Evolutionary conservation across 2,113 vertebrate species (phyloP).

Genomic region (Hypomesus transpacificus): DNA sequence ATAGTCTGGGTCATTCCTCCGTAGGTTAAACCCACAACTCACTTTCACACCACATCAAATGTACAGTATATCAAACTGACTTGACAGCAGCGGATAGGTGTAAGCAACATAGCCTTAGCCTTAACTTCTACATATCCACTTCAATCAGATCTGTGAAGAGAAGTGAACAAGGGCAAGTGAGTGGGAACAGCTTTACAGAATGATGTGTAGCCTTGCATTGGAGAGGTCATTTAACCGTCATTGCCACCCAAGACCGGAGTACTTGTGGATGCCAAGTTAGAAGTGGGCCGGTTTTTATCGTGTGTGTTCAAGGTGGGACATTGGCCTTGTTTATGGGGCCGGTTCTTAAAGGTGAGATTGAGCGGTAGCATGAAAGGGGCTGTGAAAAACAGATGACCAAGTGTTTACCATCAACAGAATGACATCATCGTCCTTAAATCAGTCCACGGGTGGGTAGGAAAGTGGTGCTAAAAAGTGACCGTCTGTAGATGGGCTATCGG

Average conservation of each 20-base stretch:
- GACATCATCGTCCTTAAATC: conserved; percentile 11
- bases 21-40: conserved; percentile 6
- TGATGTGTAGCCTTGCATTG: conserved; percentile 5
- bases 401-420: conserved; percentile 30
- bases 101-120: not conserved
- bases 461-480: not conserved
- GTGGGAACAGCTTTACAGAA: not conserved
- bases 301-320: conserved; percentile 47
- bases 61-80: conserved; percentile 22
- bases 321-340: conserved; percentile 53
- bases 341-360: conserved; percentile 53
- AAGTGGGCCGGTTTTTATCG: conserved; percentile 45
- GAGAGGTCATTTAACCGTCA: conserved; percentile 36
- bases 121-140: not conserved
- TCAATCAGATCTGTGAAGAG: not conserved
- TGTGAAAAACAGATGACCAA: conserved; percentile 16
- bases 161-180: not conserved
- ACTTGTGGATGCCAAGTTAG: conserved; percentile 34
- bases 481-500: not conserved
- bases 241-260: conserved; percentile 18
- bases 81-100: not conserved
- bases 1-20: not conserved
- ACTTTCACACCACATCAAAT: not conserved
- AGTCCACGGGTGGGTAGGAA: not conserved
- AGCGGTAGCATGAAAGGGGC: conserved; percentile 41